Base-by-base conservation (phyloP, 2,797 vertebrate genomes). In the Platalea minor region DNA sequence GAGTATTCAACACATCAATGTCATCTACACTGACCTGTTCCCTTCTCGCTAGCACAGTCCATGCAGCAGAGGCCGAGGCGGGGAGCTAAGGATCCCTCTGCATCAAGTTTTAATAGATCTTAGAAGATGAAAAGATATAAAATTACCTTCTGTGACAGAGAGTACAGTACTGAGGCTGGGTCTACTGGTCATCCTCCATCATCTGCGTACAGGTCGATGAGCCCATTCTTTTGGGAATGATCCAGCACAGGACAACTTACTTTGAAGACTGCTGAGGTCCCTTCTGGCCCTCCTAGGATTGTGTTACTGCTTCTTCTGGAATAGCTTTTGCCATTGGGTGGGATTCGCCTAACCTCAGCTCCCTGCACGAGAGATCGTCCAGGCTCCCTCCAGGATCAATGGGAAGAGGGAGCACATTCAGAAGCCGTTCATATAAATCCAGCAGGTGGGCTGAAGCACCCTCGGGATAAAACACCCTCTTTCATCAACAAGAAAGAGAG, bases 121-220 rank as follows among this genome's bases (percentile, higher is more conserved):
- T 23, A 15, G 56, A n/a, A n/a, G 56, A 23, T 10, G 56, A 23
- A 57, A 57, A n/a, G 33, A 57, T 48, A 37, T 29, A 50, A 43
- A 68, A 57, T 63, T 33, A 63, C 56, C 19, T 45, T 11, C 57
- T 35, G 17, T 43, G 43, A 45, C 37, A 45, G 59, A n/a, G 9
- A n/a, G 24, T 10, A 11, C 33, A 39, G 43, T n/a, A 8, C 6
- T 35, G 20, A 56, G 29, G 19, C 13, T 3, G 11, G 25, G 6
- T 39, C 33, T 57, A 25, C 45, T 33, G 37, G 50, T 24, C 45
- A 39, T 2, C 46, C 37, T 50, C 72, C 45, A n/a, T 13, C 23
- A 33, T 14, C 26, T 24, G n/a, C 2, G 0, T 46, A 20, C 11
- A 75, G 18, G 19, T 53, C 1, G 2, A 35, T 1, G 20, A 57